Base-by-base conservation (phyloP, 2,113 vertebrate species). In the Bettongia penicillata region DNA sequence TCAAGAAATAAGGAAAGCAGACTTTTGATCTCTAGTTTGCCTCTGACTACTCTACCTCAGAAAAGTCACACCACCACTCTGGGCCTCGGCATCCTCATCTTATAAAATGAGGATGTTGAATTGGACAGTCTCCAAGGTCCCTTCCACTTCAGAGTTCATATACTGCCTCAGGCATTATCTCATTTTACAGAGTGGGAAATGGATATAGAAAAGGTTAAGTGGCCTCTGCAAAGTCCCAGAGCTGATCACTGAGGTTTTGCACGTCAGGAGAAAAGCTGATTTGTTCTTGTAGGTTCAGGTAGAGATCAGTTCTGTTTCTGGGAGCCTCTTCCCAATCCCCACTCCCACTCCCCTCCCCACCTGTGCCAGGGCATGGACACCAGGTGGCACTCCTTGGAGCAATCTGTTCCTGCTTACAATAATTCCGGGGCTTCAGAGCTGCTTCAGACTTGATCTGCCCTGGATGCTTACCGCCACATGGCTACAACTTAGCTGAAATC, bases 171-270 rank as follows among this genome's bases (percentile, higher is more conserved):
- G 68, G 68, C 68, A 84, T 84, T 47, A 25, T 16, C 55, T 93
- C 37, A 43, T 90, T 94, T 43, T 95, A 37, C 47, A 93, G 53
- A 92, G 52, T 95, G 96, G n/a, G 51, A 52, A 61, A 24, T 0
- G 51, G 47, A 12, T 19, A 43, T 77, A 1, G 28, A 51, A 93
- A 94, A 77, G 22, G 3, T 25, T 49, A 8, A 53, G 55, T 24
- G 23, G 14, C 48, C 51, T 43, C 23, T 22, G 28, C 37, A 12
- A 52, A 61, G 48, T 37, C 31, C 43, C 51, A 84, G 5, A 37
- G 49, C n/a, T 94, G 77, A 90, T 23, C 68, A 92, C 2, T 10
- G 3, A 43, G 22, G 47, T 84, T 94, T 91, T 25, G 16, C 48
- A 43, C 2, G 11, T 53, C 91, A 28, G 23, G 93, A 91, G 11